These are phyloP conservation scores for Clitarchus hookeri DNA, from an alignment of 2,888 invertebrate species.

Conservation along the genomic window DNA sequence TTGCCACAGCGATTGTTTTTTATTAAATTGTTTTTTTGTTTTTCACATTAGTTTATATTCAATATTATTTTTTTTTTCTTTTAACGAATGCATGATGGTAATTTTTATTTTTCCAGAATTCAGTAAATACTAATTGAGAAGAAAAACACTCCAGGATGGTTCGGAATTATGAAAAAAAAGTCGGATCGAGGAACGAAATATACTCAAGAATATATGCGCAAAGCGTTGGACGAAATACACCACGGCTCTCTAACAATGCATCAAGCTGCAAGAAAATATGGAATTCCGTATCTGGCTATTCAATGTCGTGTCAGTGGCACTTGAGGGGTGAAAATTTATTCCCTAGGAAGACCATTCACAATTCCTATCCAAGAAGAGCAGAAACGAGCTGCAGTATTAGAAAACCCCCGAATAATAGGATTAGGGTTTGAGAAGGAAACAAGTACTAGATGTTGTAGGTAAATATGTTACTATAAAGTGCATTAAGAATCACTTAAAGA, in stretches of 20 bases:
- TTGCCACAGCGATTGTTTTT: not conserved
- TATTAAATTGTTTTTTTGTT: not conserved
- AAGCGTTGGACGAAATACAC: not conserved
- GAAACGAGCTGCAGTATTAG: conserved; percentile 45
- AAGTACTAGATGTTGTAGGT: conserved; percentile 47
- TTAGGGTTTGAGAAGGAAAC: conserved; percentile 49
- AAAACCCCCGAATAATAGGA: conserved; percentile 48
- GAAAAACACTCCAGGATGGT: not conserved
- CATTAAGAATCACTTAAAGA: conserved; percentile 47
- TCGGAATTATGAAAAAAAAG: not conserved
- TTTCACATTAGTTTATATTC: not conserved
- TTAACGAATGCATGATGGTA: not conserved
- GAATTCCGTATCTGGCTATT: not conserved
- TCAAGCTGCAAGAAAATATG: not conserved
- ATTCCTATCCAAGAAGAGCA: conserved; percentile 46
- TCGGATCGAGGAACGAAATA: not conserved
- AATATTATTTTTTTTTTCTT: not conserved
- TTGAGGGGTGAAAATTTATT: conserved; percentile 41
- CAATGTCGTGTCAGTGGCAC: not conserved
- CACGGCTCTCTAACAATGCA: not conserved
- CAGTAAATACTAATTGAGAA: not conserved
- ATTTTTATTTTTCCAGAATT: too few relatives aligned
- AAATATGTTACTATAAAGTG: conserved; percentile 46
- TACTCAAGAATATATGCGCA: not conserved
- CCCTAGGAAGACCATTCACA: conserved; percentile 45